Evolutionary conservation across 2,797 vertebrate genomes (phyloP), one percentile per base, ranked within the genome.

Genomic region (Enteromius anoplus): DNA sequence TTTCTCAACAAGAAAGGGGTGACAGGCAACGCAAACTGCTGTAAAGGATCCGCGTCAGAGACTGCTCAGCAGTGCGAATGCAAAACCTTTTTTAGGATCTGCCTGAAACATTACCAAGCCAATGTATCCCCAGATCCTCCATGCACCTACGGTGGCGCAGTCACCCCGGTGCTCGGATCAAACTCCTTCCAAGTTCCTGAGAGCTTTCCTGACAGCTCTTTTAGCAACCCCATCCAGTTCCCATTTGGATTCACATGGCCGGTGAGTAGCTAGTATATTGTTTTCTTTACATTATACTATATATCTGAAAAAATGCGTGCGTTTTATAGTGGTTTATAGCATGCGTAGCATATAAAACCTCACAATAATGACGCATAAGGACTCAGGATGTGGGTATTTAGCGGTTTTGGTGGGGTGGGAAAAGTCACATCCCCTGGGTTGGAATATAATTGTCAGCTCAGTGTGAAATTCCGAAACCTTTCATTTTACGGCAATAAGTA

Each of bases 191-290:
- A 96, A 89, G 96, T 99, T 65, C 96, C 97, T 0, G 97, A 98
- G 82, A 95, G 92, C 70, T 94, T 94, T 83, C 93, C 95, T 15
- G 97, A 98, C 85, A 94, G 94, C 40, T 86, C 93, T 65, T 98
- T 99, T 93, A 96, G 93, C 93, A 99, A 99, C 89, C 97, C 97
- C 15, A 96, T 99, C 84, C 95, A 93, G 80, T 99, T 99, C 88
- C 91, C 96, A n/a, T 97, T 99, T 78, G 96, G 96, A 84, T 99
- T 99, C 95, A 99, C 98, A 45, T 99, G 97, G 97, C 98, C 98
- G 89, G 98, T 98, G 92, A 97, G 97, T 95, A 70, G 42, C 8
- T 95, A 68, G 45, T 4, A 6, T 2, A 6, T 2, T 21, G 26
- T 21, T 21, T 77, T 29, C n/a, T 51, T 32, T 49, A 4, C 21